These are phyloP conservation scores for Phataginus tricuspis DNA, from an alignment of 2,797 vertebrate genomes.

Conservation along the genomic window DNA sequence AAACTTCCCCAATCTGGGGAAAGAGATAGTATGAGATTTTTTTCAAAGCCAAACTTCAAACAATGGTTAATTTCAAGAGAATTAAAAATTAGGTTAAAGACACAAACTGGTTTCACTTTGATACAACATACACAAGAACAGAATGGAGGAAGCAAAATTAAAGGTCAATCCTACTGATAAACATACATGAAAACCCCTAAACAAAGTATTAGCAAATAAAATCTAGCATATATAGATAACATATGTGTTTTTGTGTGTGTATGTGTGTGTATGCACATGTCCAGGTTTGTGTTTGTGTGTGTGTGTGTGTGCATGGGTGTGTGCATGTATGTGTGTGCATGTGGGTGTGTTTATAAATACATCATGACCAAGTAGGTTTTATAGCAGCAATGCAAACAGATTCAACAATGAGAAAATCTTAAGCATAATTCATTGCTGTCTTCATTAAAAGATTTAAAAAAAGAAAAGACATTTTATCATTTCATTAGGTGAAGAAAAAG, in stretches of 20 bases:
- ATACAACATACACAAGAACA: neutral
- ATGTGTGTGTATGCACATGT: neutral
- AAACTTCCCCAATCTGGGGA: no score
- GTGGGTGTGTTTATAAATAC: neutral
- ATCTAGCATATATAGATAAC: neutral
- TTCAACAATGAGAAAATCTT: neutral
- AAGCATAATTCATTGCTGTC: neutral
- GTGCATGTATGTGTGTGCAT: no score
- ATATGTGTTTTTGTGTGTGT: neutral
- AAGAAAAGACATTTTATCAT: neutral
- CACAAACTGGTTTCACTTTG: neutral
- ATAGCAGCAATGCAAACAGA: neutral
- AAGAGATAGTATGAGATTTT: neutral
- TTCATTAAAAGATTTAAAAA: neutral
- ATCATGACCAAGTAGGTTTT: neutral
- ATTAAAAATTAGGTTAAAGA: neutral
- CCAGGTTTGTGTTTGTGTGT: no score
- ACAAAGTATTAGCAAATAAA: neutral
- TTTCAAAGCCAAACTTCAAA: neutral
- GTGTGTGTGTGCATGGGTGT: no score
- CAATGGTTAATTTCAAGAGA: conserved; percentile 2
- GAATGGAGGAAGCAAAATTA: neutral
- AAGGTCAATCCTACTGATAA: neutral
- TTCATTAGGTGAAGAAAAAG: neutral
- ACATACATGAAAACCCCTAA: neutral